Evolutionary conservation across 1,140 invertebrate genomes (phyloP).

Genomic region (Nasonia giraulti): DNA sequence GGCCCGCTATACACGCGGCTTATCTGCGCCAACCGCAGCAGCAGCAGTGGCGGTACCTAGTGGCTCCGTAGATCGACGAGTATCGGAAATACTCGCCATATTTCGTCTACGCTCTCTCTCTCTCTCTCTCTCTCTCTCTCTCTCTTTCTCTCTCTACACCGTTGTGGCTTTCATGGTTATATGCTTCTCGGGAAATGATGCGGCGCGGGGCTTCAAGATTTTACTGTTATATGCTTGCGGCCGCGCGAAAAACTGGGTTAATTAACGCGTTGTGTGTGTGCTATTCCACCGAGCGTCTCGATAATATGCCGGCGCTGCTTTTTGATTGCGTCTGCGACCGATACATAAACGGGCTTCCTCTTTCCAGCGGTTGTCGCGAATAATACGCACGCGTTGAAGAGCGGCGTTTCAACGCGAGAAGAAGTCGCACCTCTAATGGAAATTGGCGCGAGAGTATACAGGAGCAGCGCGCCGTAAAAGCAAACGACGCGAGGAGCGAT

Average conservation of each 20-base stretch:
- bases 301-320: neutral
- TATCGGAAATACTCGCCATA: slow-evolving; percentile 7
- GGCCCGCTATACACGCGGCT: neutral
- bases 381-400: no score
- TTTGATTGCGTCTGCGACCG: no score
- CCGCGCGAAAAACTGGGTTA: slow-evolving; percentile 3
- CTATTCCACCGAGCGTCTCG: neutral
- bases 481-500: no score
- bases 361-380: neutral
- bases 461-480: no score
- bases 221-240: slow-evolving; percentile 9
- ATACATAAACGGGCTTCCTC: no score
- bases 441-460: slow-evolving; percentile 26
- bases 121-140: no score
- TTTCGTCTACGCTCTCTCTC: neutral
- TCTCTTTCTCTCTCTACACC: neutral
- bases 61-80: neutral
- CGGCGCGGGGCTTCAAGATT: neutral
- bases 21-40: slow-evolving; percentile 39
- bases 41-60: neutral
- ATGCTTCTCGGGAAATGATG: neutral
- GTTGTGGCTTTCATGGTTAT: neutral
- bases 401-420: no score
- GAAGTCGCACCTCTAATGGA: slow-evolving; percentile 10
- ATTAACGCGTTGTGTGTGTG: neutral